A percentile compares a stretch with the other conserved stretches of the same genome.
Conservation (phyloP, 2,113 vertebrate species). For the Chloropsis cyanopogon region DNA sequence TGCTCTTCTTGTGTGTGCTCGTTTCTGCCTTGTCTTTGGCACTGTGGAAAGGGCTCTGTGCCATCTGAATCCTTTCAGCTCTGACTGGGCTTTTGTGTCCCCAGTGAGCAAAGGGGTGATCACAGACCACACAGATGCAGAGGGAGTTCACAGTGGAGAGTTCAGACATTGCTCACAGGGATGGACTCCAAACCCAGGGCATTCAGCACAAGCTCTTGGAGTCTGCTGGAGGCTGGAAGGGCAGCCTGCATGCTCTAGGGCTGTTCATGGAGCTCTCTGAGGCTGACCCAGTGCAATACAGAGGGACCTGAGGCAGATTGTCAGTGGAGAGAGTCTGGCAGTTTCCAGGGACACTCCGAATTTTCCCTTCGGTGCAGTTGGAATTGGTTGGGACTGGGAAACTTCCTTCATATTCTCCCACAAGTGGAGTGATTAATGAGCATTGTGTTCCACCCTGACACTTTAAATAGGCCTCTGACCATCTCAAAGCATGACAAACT, state of each 20-base stretch:
- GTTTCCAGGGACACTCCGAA: background rate
- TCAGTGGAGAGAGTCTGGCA: background rate
- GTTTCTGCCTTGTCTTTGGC: background rate
- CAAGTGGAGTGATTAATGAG: background rate
- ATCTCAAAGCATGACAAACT: background rate
- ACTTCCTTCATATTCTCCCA: background rate
- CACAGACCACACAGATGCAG: background rate
- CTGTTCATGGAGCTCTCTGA: background rate
- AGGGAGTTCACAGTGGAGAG: background rate
- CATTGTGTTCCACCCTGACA: background rate
- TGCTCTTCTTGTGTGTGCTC: background rate
- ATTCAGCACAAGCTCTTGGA: background rate
- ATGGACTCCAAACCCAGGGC: background rate
- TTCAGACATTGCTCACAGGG: background rate
- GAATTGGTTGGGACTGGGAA: background rate
- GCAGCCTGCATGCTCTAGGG: background rate
- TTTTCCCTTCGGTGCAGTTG: background rate
- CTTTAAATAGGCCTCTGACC: background rate
- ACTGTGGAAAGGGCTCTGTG: background rate
- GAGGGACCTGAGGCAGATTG: background rate
- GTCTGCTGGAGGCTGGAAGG: background rate
- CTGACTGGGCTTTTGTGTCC: slow-evolving; percentile 44
- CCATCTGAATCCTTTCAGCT: background rate
- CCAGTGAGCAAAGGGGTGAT: background rate
- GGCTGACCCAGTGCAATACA: background rate